phyloP scores from a whole-genome alignment of 2,888 invertebrate species.

The Ptilodon capucinus region DNA sequence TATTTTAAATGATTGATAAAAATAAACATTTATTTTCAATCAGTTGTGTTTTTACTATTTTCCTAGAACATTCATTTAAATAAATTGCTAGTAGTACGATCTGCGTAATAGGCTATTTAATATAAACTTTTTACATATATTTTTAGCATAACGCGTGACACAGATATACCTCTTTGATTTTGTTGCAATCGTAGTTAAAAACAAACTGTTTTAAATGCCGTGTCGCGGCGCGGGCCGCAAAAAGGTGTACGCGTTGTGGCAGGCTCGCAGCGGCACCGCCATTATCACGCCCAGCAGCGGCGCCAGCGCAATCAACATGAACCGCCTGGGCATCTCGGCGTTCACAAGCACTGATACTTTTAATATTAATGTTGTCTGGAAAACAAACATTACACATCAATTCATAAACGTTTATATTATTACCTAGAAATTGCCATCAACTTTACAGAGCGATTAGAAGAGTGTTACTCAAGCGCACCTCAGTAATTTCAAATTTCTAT shows the following conservation, averaged over 20 bases:
- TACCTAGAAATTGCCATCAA: too few species aligned
- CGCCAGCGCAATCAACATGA: constrained; percentile 39
- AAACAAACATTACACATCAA: constrained; percentile 5
- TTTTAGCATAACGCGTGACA: neutral
- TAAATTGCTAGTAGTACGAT: too few species aligned
- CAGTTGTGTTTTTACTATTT: constrained; percentile 50
- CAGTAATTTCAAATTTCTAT: too few species aligned
- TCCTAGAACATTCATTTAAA: neutral
- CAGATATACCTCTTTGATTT: neutral
- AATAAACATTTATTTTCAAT: constrained; percentile 80
- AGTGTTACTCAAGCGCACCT: too few species aligned
- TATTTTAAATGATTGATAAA: constrained; percentile 79
- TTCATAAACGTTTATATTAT: too few species aligned
- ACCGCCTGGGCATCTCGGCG: constrained; percentile 47
- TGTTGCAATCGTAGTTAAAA: neutral
- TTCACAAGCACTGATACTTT: constrained; percentile 38
- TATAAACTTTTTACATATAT: too few species aligned
- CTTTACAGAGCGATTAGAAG: too few species aligned
- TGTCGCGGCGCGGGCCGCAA: constrained; percentile 32
- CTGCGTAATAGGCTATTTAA: too few species aligned
- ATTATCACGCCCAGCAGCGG: constrained; percentile 45
- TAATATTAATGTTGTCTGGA: constrained; percentile 46
- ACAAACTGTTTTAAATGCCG: constrained; percentile 12
- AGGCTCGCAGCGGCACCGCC: constrained; percentile 57
- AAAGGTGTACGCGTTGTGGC: constrained; percentile 48